Percentiles rank a stretch among this genome's conserved stretches.
These are phyloP conservation scores for Tribolium castaneum DNA, from an alignment of 1,140 invertebrate genomes.

Conservation along the genomic window DNA sequence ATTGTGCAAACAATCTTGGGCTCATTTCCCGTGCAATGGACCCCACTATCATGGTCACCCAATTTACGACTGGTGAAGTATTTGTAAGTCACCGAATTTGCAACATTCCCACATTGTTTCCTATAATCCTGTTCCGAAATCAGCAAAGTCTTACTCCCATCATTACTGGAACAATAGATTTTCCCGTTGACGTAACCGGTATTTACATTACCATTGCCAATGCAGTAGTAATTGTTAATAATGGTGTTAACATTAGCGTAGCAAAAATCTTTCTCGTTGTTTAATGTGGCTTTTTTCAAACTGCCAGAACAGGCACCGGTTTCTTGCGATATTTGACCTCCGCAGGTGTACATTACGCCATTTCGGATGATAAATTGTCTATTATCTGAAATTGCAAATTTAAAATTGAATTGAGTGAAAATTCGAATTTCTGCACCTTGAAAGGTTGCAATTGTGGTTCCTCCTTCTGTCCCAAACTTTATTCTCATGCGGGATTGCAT, in stretches of 20 bases:
- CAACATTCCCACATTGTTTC: background rate
- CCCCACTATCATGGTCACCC: background rate
- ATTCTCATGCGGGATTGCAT: background rate
- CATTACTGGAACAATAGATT: background rate
- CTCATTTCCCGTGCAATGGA: background rate
- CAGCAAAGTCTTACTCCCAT: constrained; percentile 4
- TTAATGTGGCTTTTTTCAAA: background rate
- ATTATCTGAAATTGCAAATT: background rate
- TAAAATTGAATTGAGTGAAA: too few relatives aligned
- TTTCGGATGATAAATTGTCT: background rate
- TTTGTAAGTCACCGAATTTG: background rate
- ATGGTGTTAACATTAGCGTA: background rate
- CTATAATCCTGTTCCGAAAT: constrained; percentile 18
- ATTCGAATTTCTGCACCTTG: background rate
- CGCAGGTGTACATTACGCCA: background rate
- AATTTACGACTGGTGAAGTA: constrained; percentile 1
- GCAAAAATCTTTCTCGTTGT: constrained; percentile 33
- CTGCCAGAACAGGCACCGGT: constrained; percentile 6
- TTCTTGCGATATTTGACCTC: background rate
- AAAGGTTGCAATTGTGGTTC: constrained; percentile 5
- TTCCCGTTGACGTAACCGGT: constrained; percentile 9
- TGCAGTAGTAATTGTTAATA: constrained; percentile 29
- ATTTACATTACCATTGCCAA: background rate
- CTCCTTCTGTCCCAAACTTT: background rate
- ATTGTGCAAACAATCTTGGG: background rate